Conservation (phyloP, 1,140 invertebrate species). For the Platyura marginata region DNA sequence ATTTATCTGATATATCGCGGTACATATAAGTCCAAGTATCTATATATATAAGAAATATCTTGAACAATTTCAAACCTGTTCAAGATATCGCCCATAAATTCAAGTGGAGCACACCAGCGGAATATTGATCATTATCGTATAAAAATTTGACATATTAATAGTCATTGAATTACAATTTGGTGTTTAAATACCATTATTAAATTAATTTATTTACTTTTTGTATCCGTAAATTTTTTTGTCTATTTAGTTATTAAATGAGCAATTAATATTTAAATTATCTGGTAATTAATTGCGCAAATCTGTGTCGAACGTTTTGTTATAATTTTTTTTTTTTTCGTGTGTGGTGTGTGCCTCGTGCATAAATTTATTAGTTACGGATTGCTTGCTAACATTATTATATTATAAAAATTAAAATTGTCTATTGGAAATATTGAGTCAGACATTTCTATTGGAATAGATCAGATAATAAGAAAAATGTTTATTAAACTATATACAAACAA, state of each 20-base stretch:
- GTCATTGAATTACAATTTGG: background rate
- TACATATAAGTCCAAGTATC: background rate
- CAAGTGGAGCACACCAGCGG: background rate
- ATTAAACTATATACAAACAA: too few relatives aligned
- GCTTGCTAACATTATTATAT: too few relatives aligned
- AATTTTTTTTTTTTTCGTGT: too few relatives aligned
- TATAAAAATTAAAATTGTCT: too few relatives aligned
- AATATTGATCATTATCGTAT: background rate
- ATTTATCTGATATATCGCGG: background rate
- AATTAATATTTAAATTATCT: background rate
- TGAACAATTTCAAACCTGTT: background rate
- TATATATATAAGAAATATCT: background rate
- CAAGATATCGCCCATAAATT: background rate
- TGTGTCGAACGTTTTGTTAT: too few relatives aligned
- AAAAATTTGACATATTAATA: background rate
- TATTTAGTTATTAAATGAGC: background rate
- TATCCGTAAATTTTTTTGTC: background rate
- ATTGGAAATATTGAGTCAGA: too few relatives aligned
- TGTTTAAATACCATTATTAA: background rate
- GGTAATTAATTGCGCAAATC: too few relatives aligned
- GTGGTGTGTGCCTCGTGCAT: too few relatives aligned
- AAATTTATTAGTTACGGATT: too few relatives aligned
- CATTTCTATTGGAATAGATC: too few relatives aligned
- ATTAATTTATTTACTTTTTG: background rate
- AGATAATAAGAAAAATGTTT: too few relatives aligned